These are phyloP conservation scores for Sternotherus odoratus DNA, from an alignment of 2,797 vertebrate genomes.

Conservation along the genomic window DNA sequence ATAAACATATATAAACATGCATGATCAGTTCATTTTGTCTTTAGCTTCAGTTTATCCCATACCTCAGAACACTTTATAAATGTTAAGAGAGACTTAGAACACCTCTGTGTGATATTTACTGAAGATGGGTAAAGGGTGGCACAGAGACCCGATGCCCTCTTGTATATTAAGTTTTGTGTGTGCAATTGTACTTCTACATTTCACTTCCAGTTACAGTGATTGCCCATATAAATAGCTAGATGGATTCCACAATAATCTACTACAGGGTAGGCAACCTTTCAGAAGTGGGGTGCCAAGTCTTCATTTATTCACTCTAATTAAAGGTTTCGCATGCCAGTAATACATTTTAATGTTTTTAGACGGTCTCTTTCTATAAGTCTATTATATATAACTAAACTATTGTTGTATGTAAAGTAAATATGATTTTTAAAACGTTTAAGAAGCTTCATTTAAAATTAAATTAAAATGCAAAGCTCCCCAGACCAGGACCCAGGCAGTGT, in stretches of 20 bases:
- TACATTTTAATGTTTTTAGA: too few relatives aligned
- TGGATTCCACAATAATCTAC: background rate
- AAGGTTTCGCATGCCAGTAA: too few relatives aligned
- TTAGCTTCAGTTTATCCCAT: conserved; percentile 29
- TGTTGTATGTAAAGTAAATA: too few relatives aligned
- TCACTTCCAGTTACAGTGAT: background rate
- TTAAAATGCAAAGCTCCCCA: too few relatives aligned
- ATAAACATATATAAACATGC: background rate
- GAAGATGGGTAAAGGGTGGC: background rate
- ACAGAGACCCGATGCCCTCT: background rate
- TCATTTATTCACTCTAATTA: too few relatives aligned
- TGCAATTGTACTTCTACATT: background rate
- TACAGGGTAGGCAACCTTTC: too few relatives aligned
- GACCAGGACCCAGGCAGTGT: too few relatives aligned
- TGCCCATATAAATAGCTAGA: background rate
- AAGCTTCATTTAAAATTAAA: too few relatives aligned
- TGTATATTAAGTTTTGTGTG: background rate
- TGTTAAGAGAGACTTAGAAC: conserved; percentile 6
- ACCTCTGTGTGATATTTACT: background rate
- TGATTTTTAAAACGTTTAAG: too few relatives aligned
- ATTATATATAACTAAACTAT: too few relatives aligned
- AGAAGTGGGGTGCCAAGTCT: too few relatives aligned
- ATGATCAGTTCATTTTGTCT: conserved; percentile 25
- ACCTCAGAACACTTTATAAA: background rate
- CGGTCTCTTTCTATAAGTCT: too few relatives aligned